phyloP scores from a whole-genome alignment of 2,888 invertebrate genomes.

The Dugesia japonica region DNA sequence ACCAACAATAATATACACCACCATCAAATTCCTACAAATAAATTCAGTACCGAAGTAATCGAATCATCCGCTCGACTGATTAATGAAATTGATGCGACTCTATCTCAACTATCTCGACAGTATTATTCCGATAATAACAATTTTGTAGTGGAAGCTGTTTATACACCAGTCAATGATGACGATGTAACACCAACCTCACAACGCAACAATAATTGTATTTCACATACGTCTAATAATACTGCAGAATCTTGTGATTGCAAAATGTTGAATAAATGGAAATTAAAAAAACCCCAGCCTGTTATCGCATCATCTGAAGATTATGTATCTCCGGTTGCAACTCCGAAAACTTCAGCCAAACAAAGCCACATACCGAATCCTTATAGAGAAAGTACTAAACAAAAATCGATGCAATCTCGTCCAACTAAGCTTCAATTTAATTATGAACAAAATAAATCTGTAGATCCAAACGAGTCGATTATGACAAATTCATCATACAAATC shows the following conservation, averaged over 20 bases:
- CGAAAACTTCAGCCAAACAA: background rate
- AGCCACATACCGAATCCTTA: background rate
- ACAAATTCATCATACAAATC: background rate
- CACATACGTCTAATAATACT: background rate
- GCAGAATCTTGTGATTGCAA: background rate
- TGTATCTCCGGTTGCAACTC: background rate
- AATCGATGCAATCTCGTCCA: background rate
- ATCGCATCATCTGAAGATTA: background rate
- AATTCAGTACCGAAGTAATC: background rate
- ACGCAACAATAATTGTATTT: background rate
- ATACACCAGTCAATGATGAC: background rate
- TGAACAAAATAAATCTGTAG: background rate
- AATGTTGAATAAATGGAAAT: background rate
- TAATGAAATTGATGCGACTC: background rate
- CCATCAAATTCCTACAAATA: background rate
- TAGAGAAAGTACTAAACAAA: background rate
- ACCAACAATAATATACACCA: background rate
- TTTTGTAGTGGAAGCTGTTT: background rate
- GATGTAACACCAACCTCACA: background rate
- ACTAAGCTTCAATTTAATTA: background rate
- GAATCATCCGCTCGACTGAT: background rate
- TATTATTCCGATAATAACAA: background rate
- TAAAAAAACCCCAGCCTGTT: background rate
- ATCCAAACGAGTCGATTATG: background rate
- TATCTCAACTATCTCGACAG: background rate